Evolutionary conservation across 37 sponge, comb jelly and placozoan genomes (phyloP).

Genomic region (Agelas oroides): DNA sequence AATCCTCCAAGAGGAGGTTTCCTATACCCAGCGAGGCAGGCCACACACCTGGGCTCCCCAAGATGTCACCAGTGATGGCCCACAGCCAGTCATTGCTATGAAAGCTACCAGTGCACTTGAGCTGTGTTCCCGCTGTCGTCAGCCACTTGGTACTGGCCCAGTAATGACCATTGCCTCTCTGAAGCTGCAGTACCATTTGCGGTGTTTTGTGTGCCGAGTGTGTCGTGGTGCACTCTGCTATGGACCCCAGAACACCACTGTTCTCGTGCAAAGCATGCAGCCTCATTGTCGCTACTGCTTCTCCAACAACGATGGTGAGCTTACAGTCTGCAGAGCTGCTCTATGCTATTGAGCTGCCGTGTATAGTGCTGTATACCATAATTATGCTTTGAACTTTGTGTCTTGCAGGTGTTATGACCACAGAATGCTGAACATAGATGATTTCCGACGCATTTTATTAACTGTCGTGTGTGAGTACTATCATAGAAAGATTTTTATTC

Average conservation of each 20-base stretch:
- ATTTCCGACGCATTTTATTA: too few species aligned
- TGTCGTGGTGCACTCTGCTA: slow-evolving; percentile 43
- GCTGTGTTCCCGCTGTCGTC: slow-evolving; percentile 62
- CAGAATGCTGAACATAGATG: too few species aligned
- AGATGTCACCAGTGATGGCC: not conserved
- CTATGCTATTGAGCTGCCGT: too few species aligned
- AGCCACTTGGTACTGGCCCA: slow-evolving; percentile 39
- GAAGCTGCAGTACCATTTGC: slow-evolving; percentile 52
- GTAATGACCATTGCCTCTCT: slow-evolving; percentile 54
- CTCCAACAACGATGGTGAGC: slow-evolving; percentile 56
- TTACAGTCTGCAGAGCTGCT: not conserved
- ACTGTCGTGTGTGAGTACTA: too few species aligned
- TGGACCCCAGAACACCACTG: slow-evolving; percentile 11
- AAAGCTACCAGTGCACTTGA: not conserved
- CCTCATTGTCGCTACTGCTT: slow-evolving; percentile 63
- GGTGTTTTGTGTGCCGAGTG: slow-evolving; percentile 71
- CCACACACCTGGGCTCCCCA: not conserved
- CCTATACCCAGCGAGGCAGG: not conserved
- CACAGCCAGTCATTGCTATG: slow-evolving; percentile 14
- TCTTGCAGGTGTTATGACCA: too few species aligned
- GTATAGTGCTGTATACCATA: too few species aligned
- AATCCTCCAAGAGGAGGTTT: too few species aligned
- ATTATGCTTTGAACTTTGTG: too few species aligned
- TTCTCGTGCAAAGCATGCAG: slow-evolving; percentile 35
- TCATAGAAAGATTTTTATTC: too few species aligned